A percentile compares a stretch with the other conserved stretches of the same genome.
phyloP scores from a whole-genome alignment of 2,888 invertebrate genomes.

The Saturnia pavonia region DNA sequence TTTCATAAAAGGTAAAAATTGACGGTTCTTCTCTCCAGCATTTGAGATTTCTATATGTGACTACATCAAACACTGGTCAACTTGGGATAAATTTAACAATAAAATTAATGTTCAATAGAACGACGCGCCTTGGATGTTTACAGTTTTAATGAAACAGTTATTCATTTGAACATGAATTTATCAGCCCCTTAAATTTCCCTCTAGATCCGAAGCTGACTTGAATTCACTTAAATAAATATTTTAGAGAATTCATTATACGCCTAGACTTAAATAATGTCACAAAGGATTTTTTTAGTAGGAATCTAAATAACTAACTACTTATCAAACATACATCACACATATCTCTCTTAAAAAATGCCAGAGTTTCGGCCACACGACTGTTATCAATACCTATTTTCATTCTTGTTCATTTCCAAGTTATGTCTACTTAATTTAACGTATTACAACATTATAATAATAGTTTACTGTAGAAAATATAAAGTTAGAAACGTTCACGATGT shows the following conservation, averaged over 20 bases:
- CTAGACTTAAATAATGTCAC: background rate
- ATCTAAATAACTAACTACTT: background rate
- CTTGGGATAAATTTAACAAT: background rate
- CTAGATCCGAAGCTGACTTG: background rate
- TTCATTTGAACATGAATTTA: no score
- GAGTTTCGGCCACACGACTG: background rate
- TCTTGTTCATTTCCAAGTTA: background rate
- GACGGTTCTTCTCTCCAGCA: background rate
- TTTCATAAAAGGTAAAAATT: background rate
- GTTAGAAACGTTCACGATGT: background rate
- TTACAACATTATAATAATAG: background rate
- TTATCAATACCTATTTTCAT: background rate
- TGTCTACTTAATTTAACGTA: background rate
- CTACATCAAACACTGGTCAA: background rate
- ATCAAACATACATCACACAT: constrained; percentile 2
- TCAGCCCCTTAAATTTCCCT: background rate
- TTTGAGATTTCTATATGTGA: background rate
- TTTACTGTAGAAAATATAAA: background rate
- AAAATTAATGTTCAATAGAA: background rate
- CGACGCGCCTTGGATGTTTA: no score
- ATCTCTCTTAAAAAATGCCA: background rate
- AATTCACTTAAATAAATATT: background rate
- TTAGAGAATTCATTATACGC: background rate
- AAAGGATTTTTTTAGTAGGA: background rate
- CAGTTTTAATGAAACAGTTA: no score